Percentiles rank a stretch among this genome's conserved stretches.
Evolutionary conservation across 2,888 invertebrate species (phyloP).

Genomic region (Ophraella communa): DNA sequence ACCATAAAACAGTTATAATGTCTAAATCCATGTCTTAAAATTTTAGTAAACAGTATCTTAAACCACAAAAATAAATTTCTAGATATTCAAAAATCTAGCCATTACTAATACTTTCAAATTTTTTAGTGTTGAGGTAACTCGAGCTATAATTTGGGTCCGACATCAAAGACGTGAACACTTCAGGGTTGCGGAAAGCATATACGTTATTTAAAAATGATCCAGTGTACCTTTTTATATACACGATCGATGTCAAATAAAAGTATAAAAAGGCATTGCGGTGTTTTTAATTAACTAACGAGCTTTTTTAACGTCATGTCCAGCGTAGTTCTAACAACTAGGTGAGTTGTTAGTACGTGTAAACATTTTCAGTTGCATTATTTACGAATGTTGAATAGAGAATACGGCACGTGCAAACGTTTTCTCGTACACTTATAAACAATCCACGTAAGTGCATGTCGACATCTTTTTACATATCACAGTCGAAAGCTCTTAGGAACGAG

Average conservation of each 20-base stretch:
- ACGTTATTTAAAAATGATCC: neutral
- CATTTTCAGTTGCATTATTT: conserved; percentile 15
- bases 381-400: conserved; percentile 6
- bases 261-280: neutral
- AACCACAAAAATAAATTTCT: no score
- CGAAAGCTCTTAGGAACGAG: neutral
- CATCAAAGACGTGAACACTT: no score
- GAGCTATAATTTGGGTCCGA: no score
- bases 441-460: conserved; percentile 7
- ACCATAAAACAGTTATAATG: no score
- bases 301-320: neutral
- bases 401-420: conserved; percentile 17
- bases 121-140: no score
- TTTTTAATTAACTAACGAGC: neutral
- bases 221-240: neutral
- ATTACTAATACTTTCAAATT: no score
- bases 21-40: no score
- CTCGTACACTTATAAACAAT: conserved; percentile 12
- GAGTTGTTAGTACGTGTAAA: conserved; percentile 16
- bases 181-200: no score
- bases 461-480: conserved; percentile 1
- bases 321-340: neutral
- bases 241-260: neutral
- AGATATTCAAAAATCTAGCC: no score
- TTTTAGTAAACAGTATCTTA: no score